Evolutionary conservation across 2,797 vertebrate species (phyloP).

Genomic region (Smutsia gigantea): DNA sequence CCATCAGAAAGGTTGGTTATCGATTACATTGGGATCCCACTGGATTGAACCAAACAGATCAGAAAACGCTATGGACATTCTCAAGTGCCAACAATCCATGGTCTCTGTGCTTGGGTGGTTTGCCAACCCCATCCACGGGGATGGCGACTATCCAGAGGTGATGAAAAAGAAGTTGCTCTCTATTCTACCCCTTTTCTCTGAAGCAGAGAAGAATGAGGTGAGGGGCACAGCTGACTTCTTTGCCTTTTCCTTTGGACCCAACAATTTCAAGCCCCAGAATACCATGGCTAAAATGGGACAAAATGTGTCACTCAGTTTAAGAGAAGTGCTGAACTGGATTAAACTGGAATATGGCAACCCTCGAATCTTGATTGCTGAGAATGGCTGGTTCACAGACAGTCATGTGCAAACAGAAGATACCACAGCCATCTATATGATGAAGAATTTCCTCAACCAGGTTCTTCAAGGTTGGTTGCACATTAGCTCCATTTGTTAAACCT

Average conservation of each 20-base stretch:
- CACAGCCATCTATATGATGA: slow-evolving; percentile 93
- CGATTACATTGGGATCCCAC: slow-evolving; percentile 95
- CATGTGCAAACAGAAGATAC: slow-evolving; percentile 94
- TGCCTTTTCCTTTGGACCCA: slow-evolving; percentile 95
- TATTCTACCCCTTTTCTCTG: slow-evolving; percentile 89
- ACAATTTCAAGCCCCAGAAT: slow-evolving; percentile 91
- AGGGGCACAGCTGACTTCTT: slow-evolving; percentile 96
- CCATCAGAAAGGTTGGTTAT: slow-evolving; percentile 92
- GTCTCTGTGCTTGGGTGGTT: slow-evolving; percentile 96
- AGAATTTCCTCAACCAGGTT: slow-evolving; percentile 95
- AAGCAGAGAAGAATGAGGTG: slow-evolving; percentile 90
- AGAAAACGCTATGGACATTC: slow-evolving; percentile 83
- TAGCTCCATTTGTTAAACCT: background rate
- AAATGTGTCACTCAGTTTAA: slow-evolving; percentile 90
- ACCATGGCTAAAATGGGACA: slow-evolving; percentile 89
- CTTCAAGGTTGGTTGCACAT: slow-evolving; percentile 91
- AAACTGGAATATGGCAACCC: slow-evolving; percentile 92
- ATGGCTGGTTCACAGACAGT: slow-evolving; percentile 95
- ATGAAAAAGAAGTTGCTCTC: slow-evolving; percentile 86
- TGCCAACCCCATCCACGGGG: slow-evolving; percentile 93
- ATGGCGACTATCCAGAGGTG: slow-evolving; percentile 93
- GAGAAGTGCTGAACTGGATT: slow-evolving; percentile 93
- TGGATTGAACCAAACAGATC: slow-evolving; percentile 93
- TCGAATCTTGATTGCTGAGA: slow-evolving; percentile 93
- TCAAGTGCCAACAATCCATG: slow-evolving; percentile 93